These are phyloP conservation scores for Nyctibius grandis DNA, from an alignment of 2,797 vertebrate species.

Conservation along the genomic window DNA sequence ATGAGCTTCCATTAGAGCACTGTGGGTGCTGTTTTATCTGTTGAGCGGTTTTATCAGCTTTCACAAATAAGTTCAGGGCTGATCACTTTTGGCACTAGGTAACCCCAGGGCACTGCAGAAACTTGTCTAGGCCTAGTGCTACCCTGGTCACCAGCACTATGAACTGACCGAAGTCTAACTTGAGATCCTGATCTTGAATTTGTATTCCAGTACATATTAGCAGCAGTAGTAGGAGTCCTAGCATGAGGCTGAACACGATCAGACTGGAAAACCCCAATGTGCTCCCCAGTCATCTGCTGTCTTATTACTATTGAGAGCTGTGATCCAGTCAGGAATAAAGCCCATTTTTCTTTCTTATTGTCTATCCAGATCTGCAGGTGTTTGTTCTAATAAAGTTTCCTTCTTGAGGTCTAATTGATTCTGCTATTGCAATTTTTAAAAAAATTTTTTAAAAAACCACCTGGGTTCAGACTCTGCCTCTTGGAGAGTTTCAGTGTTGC, in stretches of 20 bases:
- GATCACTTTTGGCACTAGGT: not conserved
- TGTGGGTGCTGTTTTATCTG: not conserved
- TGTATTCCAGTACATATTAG: rapidly evolving
- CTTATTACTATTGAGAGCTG: not conserved
- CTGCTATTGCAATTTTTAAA: not conserved
- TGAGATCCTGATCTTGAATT: not conserved
- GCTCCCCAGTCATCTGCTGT: not conserved
- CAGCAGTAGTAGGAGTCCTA: not conserved
- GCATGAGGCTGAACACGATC: not conserved
- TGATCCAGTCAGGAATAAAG: not conserved
- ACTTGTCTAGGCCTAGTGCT: not conserved
- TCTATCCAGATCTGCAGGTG: not conserved
- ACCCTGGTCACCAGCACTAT: not conserved
- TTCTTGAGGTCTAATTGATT: not conserved
- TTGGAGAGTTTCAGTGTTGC: not conserved
- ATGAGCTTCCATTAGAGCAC: not conserved
- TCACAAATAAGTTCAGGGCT: not conserved
- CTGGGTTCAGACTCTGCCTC: not conserved
- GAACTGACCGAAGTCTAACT: not conserved
- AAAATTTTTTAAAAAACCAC: not conserved
- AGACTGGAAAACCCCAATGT: not conserved
- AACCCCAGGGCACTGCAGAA: not conserved
- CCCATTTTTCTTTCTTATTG: not conserved
- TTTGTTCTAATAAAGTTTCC: not conserved
- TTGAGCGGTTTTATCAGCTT: not conserved